Evolutionary conservation across 2,888 invertebrate genomes (phyloP), one percentile per base, ranked within the genome.

Genomic region (Drosophila falleni): DNA sequence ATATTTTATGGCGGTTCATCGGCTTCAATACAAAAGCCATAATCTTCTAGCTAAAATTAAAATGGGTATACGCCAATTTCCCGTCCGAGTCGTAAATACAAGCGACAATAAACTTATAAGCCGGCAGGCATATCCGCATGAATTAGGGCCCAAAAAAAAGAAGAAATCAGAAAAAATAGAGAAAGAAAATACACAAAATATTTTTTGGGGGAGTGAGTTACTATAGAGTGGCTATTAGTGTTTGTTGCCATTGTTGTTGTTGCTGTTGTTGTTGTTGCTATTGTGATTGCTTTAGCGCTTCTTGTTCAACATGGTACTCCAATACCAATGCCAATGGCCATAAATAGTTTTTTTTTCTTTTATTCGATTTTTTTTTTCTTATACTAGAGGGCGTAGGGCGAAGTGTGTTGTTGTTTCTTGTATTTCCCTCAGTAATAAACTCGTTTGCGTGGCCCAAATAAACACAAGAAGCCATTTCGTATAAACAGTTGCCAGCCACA

Each of bases 31-130:
- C 67, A 75, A 81, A 83, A 71, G 71, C 89, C 74, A 87, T 87
- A 89, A 89, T 87, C 81, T 89, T 71, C 72, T 74, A 59, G 84
- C 89, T 70, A 78, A 84, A 86, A 88, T 78, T 83, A 83, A 83
- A 88, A 83, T 84, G 84, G 78, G 87, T 80, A 65, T 88, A 74
- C 71, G 87, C 89, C 89, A 86, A 88, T 88, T 88, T 86, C 78
- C 68, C 51, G 87, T 71, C 71, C 81, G 77, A 77, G 74, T 89
- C 85, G 81, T 89, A 84, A 83, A 85, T 84, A 79, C 51, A 73
- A 89, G 71, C 81, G 77, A 67, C 74, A 84, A 87, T 85, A 89
- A 89, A 87, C 82, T 87, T 87, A 81, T 87, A 89, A 89, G 87
- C 88, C 74, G 69, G 63, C 73, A 67, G 77, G 76, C 81, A 71